A percentile compares a stretch with the other conserved stretches of the same genome.
These are phyloP conservation scores for Euspilapteryx auroguttella DNA, from an alignment of 2,888 invertebrate species.

Conservation along the genomic window DNA sequence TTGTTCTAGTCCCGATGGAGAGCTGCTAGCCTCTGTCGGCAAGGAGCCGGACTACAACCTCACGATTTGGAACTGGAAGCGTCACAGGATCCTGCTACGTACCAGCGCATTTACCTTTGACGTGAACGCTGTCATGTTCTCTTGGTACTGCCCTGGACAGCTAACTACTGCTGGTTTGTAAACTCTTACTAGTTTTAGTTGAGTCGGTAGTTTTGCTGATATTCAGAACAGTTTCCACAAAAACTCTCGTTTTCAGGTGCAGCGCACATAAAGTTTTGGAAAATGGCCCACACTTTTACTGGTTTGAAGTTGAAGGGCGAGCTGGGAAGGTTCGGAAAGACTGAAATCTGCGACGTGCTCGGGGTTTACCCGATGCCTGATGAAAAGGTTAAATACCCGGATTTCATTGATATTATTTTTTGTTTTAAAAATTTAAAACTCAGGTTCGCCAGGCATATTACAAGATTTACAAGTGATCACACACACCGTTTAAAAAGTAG, in stretches of 20 bases:
- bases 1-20: slow-evolving; percentile 84
- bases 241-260: no score
- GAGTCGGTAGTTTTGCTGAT: no score
- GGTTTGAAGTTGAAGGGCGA: slow-evolving; percentile 87
- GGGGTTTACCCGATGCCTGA: slow-evolving; percentile 85
- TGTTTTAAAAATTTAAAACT: no score
- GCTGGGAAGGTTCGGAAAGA: slow-evolving; percentile 89
- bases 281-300: slow-evolving; percentile 89
- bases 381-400: slow-evolving; percentile 84
- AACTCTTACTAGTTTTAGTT: no score
- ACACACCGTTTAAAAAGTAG: no score
- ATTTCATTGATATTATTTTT: no score
- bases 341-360: slow-evolving; percentile 86
- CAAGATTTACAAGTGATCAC: no score
- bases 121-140: slow-evolving; percentile 79
- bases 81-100: slow-evolving; percentile 72
- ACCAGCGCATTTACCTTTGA: slow-evolving; percentile 84
- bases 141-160: slow-evolving; percentile 76
- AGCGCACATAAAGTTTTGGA: slow-evolving; percentile 90
- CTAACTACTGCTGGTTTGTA: slow-evolving; percentile 73
- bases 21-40: slow-evolving; percentile 79
- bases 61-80: slow-evolving; percentile 88
- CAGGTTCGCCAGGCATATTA: no score
- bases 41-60: slow-evolving; percentile 85
- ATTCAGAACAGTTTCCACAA: no score